Percentiles rank a stretch among this genome's conserved stretches.
These are phyloP conservation scores for Botia almorhae DNA, from an alignment of 2,797 vertebrate genomes.

Conservation along the genomic window DNA sequence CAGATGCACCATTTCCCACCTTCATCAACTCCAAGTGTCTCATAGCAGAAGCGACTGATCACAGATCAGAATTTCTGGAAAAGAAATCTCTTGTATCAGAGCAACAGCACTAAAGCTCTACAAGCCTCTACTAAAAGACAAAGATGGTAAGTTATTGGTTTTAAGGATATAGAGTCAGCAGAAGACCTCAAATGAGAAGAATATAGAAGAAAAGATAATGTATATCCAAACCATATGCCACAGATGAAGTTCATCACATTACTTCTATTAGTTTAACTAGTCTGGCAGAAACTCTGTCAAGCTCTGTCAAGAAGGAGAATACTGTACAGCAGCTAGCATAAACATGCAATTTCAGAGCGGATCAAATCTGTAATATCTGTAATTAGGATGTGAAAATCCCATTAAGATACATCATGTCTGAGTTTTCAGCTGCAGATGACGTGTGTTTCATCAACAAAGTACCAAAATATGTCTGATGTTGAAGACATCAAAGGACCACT, in stretches of 20 bases:
- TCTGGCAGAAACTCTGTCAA: conserved; percentile 45
- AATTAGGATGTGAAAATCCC: background rate
- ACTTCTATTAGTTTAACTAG: conserved; percentile 62
- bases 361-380: background rate
- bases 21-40: conserved; percentile 58
- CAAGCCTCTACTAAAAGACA: background rate
- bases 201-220: conserved; percentile 60
- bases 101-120: background rate
- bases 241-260: conserved; percentile 61
- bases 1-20: conserved; percentile 58
- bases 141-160: conserved; percentile 57
- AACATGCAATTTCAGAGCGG: background rate
- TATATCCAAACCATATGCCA: conserved; percentile 70
- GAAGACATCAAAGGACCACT: too few relatives aligned
- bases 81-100: background rate
- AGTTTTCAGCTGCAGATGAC: background rate
- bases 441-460: too few relatives aligned
- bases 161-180: conserved; percentile 52
- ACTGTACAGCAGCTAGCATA: background rate
- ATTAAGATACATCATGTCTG: background rate
- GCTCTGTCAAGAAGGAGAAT: background rate
- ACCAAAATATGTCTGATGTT: too few relatives aligned
- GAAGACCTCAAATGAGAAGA: conserved; percentile 64
- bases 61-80: background rate
- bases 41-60: conserved; percentile 10